A percentile compares a stretch with the other conserved stretches of the same genome.
Conservation (phyloP, 2,888 invertebrate species). For the Marronus borbonicus region DNA sequence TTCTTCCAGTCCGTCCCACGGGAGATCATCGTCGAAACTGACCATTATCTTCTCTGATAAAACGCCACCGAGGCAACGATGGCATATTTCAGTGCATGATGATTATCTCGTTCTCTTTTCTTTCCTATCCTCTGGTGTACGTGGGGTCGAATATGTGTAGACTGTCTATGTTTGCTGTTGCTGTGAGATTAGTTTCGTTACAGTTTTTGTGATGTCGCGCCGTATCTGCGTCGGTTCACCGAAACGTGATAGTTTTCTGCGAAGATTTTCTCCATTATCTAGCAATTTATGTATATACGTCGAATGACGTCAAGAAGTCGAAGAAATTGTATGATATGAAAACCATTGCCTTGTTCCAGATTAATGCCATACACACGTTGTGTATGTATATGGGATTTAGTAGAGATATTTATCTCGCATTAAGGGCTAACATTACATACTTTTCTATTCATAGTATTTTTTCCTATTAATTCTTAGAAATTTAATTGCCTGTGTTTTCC, state of each 20-base stretch:
- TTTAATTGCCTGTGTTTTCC: no score
- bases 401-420: no score
- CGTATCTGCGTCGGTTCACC: background rate
- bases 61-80: slow-evolving; percentile 25
- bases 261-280: background rate
- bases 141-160: background rate
- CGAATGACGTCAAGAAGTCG: background rate
- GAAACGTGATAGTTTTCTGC: background rate
- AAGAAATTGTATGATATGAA: background rate
- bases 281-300: background rate
- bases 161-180: slow-evolving; percentile 16
- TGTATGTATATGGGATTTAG: no score
- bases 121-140: background rate
- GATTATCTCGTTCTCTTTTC: slow-evolving; percentile 25
- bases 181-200: slow-evolving; percentile 31
- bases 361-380: no score
- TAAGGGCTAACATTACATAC: no score
- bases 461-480: no score
- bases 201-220: slow-evolving; percentile 10
- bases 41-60: slow-evolving; percentile 41
- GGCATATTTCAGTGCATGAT: slow-evolving; percentile 25
- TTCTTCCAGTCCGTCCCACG: slow-evolving; percentile 13
- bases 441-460: no score
- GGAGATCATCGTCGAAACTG: slow-evolving; percentile 24
- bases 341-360: background rate